Base-by-base conservation (phyloP, 2,797 vertebrate species). In the Manis crassicaudata region DNA sequence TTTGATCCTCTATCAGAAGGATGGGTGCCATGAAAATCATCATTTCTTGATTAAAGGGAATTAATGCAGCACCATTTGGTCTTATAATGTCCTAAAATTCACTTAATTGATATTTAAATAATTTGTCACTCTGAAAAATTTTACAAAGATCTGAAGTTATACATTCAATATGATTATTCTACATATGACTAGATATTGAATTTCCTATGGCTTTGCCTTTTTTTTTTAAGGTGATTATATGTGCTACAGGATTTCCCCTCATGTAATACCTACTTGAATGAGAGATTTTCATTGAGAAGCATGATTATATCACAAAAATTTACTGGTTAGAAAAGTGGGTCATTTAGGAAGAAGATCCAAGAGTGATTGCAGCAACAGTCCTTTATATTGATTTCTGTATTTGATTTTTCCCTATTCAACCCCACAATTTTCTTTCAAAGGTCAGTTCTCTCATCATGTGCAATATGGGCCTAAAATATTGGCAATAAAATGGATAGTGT, bases 401-500 rank as follows among this genome's bases (percentile, higher is more conserved):
- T 84, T 76, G 58, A 46, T 84, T 94, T 97, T 81, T 37, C 46
- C 86, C 43, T 91, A 58, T 81, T 62, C 0, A 12, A 91, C 65
- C 63, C 92, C 37, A 75, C 67, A 35, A 29, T 96, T 97, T 95
- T 96, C 32, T 50, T 75, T 96, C 93, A 89, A 93, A 96, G 92
- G 76, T 87, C 83, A 90, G 87, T 83, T 95, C 75, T 95, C 92
- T 76, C 90, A 56, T 46, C 5, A 29, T 72, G 29, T 60, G 67
- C 95, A 97, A 88, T 88, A 67, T 3, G 23, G 18, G n/a, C 21
- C 93, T 97, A 92, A 92, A 94, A 43, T 63, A 18, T 92, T 86
- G 52, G 25, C 73, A 94, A 67, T 95, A 86, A 98, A 97, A 97
- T 97, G 82, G 18, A 95, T 85, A 68, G 79, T 79, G 46, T 85